These are phyloP conservation scores for Melieria crassipennis DNA, from an alignment of 2,888 invertebrate genomes.

Conservation along the genomic window DNA sequence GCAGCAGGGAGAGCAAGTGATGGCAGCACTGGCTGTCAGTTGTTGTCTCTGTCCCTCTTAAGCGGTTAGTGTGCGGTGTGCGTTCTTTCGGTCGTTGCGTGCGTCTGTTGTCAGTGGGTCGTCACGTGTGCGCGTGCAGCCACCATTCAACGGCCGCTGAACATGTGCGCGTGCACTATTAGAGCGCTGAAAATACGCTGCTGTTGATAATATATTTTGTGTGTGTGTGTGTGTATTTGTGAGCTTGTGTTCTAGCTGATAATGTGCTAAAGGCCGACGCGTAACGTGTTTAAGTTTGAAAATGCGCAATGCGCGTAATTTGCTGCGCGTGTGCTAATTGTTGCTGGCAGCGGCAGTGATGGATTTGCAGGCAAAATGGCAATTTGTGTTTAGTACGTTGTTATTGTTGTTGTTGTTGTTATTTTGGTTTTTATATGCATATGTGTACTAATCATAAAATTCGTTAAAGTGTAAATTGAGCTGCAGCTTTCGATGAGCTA, in stretches of 20 bases:
- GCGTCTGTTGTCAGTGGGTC: conserved; percentile 18
- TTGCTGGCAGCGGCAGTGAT: too few relatives aligned
- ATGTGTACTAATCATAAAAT: too few relatives aligned
- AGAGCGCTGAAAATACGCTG: background rate
- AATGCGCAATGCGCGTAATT: conserved; percentile 10
- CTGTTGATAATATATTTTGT: background rate
- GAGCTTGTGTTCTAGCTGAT: too few relatives aligned
- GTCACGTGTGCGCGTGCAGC: conserved; percentile 23
- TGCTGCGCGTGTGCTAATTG: background rate
- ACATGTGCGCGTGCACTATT: background rate
- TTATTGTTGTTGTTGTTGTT: too few relatives aligned
- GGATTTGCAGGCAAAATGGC: too few relatives aligned
- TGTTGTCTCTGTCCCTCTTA: background rate
- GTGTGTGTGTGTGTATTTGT: background rate
- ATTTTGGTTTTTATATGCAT: too few relatives aligned
- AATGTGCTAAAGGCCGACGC: background rate
- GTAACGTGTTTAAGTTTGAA: background rate
- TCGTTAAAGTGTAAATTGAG: too few relatives aligned
- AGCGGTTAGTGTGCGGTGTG: background rate
- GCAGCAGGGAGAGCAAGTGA: conserved; percentile 10
- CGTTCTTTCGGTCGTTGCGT: background rate
- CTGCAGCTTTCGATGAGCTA: too few relatives aligned
- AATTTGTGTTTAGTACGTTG: too few relatives aligned
- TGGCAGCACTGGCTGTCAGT: background rate
- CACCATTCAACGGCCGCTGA: conserved; percentile 9